phyloP scores from a whole-genome alignment of 2,797 vertebrate genomes.

The Anniella stebbinsi region DNA sequence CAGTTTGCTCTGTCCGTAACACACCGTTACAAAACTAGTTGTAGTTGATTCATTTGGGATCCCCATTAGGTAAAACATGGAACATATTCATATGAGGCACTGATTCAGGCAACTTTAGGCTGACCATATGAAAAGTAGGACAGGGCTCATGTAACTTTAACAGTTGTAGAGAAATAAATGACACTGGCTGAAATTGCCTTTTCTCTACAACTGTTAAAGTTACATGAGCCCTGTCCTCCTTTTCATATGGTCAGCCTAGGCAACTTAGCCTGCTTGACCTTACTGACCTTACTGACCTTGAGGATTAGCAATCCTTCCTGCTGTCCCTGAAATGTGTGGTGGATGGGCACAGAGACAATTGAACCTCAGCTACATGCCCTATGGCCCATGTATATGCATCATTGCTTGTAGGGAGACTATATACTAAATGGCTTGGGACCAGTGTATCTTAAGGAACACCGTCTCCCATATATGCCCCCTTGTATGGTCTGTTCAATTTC shows the following conservation, averaged over 20 bases:
- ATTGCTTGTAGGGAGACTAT: background rate
- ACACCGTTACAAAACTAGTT: background rate
- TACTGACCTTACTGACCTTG: background rate
- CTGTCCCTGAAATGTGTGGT: background rate
- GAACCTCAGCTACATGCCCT: background rate
- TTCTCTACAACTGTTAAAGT: too few relatives aligned
- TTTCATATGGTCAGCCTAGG: too few relatives aligned
- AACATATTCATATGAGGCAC: background rate
- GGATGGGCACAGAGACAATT: background rate
- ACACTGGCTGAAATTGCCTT: too few relatives aligned
- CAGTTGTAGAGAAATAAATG: too few relatives aligned
- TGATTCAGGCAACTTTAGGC: background rate
- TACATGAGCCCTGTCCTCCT: too few relatives aligned
- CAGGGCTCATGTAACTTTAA: too few relatives aligned
- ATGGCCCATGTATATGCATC: too few relatives aligned
- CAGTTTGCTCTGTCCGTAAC: constrained; percentile 22
- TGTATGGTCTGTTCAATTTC: background rate
- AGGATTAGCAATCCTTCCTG: background rate
- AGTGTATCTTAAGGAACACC: background rate
- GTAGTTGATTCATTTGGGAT: constrained; percentile 15
- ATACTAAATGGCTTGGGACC: background rate
- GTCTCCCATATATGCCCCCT: background rate
- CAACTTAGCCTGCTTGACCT: background rate
- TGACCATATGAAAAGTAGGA: too few relatives aligned
- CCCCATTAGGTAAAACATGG: constrained; percentile 1